Percentiles rank a stretch among this genome's conserved stretches.
Conservation (phyloP, 1,140 invertebrate species). For the Macrotrachela quadricornifera region DNA sequence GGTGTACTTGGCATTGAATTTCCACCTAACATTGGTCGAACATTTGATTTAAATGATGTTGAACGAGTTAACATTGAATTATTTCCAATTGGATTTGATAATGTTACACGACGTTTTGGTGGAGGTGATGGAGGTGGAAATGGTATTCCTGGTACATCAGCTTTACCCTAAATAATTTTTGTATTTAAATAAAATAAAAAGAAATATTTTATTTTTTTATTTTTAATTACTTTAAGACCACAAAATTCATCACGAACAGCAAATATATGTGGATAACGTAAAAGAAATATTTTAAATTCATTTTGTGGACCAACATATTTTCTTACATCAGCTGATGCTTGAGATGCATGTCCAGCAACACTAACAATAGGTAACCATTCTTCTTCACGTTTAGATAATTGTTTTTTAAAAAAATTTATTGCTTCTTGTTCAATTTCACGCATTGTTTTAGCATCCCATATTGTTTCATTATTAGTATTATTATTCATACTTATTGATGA, state of each 20-base stretch:
- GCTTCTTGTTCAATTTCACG: conserved; percentile 24
- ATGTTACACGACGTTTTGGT: neutral
- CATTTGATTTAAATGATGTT: conserved; percentile 3
- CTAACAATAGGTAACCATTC: conserved; percentile 29
- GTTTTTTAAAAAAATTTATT: conserved; percentile 28
- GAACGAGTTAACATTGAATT: neutral
- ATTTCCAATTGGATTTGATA: too few species aligned
- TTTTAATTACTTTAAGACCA: conserved; percentile 13
- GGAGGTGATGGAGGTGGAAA: conserved; percentile 10
- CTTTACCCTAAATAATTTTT: too few species aligned
- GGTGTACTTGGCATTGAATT: too few species aligned
- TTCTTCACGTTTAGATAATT: conserved; percentile 25
- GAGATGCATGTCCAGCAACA: conserved; percentile 30
- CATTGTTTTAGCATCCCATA: conserved; percentile 6
- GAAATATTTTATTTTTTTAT: too few species aligned
- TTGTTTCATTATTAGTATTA: too few species aligned
- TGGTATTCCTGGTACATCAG: neutral
- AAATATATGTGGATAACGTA: conserved; percentile 29
- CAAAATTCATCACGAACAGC: conserved; percentile 26
- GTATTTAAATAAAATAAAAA: too few species aligned
- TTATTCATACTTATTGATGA: neutral
- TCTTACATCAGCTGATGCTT: conserved; percentile 25
- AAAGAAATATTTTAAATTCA: conserved; percentile 26
- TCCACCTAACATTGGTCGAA: too few species aligned
- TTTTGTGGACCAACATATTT: conserved; percentile 31